Conservation (phyloP, 35 echinoderm and acorn worm genomes). For the Stichopus chloronotus region DNA sequence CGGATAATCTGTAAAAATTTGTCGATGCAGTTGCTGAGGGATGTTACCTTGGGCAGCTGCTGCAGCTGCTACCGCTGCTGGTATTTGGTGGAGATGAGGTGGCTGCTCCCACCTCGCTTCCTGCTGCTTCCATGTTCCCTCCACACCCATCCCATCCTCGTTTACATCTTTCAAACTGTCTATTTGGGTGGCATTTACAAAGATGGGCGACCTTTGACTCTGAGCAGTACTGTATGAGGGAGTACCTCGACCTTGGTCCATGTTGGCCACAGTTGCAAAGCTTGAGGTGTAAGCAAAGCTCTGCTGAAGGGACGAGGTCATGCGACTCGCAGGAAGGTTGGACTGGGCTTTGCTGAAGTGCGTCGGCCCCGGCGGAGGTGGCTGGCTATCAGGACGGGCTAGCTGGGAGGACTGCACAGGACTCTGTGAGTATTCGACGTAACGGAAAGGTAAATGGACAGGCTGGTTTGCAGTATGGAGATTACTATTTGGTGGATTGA, state of each 20-base stretch:
- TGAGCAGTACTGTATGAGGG: constrained; percentile 25
- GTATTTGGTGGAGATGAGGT: constrained; percentile 19
- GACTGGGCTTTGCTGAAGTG: constrained; percentile 24
- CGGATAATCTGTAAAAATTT: constrained; percentile 30
- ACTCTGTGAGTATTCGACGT: constrained; percentile 53
- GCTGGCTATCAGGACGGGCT: neutral
- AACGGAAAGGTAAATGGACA: constrained; percentile 42
- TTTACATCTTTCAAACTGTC: constrained; percentile 29
- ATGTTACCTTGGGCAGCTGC: neutral
- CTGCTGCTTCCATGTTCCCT: constrained; percentile 25
- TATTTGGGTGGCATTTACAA: constrained; percentile 25
- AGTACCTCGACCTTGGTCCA: constrained; percentile 7
- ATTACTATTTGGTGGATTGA: constrained; percentile 23
- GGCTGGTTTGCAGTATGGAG: constrained; percentile 23
- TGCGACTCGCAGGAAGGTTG: constrained; percentile 41
- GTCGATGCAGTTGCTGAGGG: constrained; percentile 39
- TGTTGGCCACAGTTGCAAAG: constrained; percentile 1
- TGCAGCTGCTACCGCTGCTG: neutral
- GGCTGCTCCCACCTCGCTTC: constrained; percentile 19
- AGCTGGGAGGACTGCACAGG: constrained; percentile 25
- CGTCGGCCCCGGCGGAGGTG: neutral
- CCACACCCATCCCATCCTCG: neutral
- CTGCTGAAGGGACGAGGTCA: constrained; percentile 25
- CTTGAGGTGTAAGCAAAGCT: constrained; percentile 43
- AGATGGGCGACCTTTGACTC: constrained; percentile 38